Evolutionary conservation across 2,113 vertebrate genomes (phyloP).

Genomic region (Eretmochelys imbricata): DNA sequence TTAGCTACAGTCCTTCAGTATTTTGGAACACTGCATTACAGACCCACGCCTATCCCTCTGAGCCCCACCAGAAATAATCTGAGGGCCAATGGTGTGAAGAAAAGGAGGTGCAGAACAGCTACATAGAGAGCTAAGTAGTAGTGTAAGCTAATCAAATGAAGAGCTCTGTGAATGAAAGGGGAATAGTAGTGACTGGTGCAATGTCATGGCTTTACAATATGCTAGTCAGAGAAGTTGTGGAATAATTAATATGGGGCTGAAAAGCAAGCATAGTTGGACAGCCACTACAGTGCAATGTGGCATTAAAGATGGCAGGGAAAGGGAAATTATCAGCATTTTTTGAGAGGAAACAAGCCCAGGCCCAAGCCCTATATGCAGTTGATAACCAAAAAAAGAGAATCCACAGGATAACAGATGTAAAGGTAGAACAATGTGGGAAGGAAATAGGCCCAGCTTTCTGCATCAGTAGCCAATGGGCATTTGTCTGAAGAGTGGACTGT

Average conservation of each 20-base stretch:
- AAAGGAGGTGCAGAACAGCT: background rate
- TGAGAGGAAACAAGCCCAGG: background rate
- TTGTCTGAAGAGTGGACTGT: background rate
- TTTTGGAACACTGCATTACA: background rate
- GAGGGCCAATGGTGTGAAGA: rapidly evolving
- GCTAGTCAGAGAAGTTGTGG: background rate
- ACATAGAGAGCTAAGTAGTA: background rate
- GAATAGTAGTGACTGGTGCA: background rate
- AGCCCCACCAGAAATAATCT: background rate
- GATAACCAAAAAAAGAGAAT: rapidly evolving
- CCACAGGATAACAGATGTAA: background rate
- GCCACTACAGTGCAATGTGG: background rate
- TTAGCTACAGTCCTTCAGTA: background rate
- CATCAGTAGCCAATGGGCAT: background rate
- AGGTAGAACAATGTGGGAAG: background rate
- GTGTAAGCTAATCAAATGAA: background rate
- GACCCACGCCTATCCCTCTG: rapidly evolving
- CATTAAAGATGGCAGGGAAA: background rate
- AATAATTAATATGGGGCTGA: background rate
- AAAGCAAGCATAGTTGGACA: background rate
- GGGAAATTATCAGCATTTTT: background rate
- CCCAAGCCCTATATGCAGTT: background rate
- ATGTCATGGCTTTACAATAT: rapidly evolving
- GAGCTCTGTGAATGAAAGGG: rapidly evolving
- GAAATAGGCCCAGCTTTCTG: background rate